A percentile compares a stretch with the other conserved stretches of the same genome.
Conservation (phyloP, 1,140 invertebrate genomes). For the Drosophila lowei region DNA sequence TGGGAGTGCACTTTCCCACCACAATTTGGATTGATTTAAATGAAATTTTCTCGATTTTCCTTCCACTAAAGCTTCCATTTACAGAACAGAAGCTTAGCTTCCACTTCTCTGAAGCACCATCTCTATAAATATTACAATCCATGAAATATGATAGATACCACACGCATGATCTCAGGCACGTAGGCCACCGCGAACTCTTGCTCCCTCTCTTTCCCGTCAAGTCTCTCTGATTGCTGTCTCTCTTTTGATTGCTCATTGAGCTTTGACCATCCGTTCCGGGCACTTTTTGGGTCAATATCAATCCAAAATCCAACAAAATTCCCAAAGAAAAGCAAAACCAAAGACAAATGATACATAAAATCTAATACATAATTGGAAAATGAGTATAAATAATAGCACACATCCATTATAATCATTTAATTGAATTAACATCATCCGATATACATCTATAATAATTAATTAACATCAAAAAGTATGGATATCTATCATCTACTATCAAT, state of each 20-base stretch:
- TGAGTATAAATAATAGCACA: neutral
- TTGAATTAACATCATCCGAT: neutral
- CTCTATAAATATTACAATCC: constrained; percentile 8
- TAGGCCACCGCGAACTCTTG: constrained; percentile 27
- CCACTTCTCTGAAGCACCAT: constrained; percentile 17
- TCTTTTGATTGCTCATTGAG: constrained; percentile 17
- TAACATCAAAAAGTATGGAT: no score
- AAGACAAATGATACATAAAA: neutral
- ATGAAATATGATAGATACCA: neutral
- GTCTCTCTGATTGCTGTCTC: neutral
- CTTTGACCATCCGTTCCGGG: constrained; percentile 4
- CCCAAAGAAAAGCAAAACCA: neutral
- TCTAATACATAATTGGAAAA: neutral
- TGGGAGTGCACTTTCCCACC: no score
- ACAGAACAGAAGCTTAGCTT: neutral
- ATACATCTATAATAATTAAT: no score
- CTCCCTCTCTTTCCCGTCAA: neutral
- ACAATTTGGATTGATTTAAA: no score
- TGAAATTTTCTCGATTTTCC: no score
- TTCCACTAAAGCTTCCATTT: no score
- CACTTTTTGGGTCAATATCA: constrained; percentile 40
- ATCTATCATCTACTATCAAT: no score
- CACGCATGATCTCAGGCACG: constrained; percentile 53
- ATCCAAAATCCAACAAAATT: neutral
- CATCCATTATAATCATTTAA: neutral